Base-by-base conservation (phyloP, 2,888 invertebrate species). In the Brachypalpus laphriformis region DNA sequence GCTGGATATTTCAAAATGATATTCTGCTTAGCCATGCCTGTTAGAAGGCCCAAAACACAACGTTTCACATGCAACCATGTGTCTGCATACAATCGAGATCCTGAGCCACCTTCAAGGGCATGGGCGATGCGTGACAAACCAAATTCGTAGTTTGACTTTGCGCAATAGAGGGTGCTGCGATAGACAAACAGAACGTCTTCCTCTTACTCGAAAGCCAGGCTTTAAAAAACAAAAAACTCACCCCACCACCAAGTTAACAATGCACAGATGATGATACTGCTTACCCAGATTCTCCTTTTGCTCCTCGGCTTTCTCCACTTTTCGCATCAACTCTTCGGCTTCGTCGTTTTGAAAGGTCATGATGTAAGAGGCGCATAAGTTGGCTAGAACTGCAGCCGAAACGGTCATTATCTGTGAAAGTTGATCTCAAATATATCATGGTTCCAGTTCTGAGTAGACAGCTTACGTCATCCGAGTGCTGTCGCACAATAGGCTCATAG, bases 331-430 rank as follows among this genome's bases (percentile, higher is more conserved):
- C 89, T 98, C 98, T 92, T 99, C 99, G 9, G 99, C 99, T 93
- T 99, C 99, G 91, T 98, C 98, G 91, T 99, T 99, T 92, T 98
- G 98, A 63, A 98, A 97, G 1, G 98, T 99, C 99, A 99, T 99
- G 88, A 99, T 99, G 91, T 99, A 99, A 16, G 99, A 98, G 1
- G 99, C 99, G 91, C 99, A 99, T 34, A 99, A 93, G 92, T 99
- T 99, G 20, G 99, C 99, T 89, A 99, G 93, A 47, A 99, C 98
- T 40, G 99, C 98, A n/a, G 99, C 98, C 89, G 98, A 98, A 9
- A 99, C 96, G 88, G 96, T 96, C 91, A 99, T 93, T 89, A 99
- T 97, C 95, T 96, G 89, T 22, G 92, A 91, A 83, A 2, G 3
- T 18, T 8, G 8, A 11, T 1, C 3, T 34, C 2, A 5, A 25